Percentiles rank a stretch among this genome's conserved stretches.
These are phyloP conservation scores for Phylloscopus collybita DNA, from an alignment of 2,797 vertebrate species.

Conservation along the genomic window DNA sequence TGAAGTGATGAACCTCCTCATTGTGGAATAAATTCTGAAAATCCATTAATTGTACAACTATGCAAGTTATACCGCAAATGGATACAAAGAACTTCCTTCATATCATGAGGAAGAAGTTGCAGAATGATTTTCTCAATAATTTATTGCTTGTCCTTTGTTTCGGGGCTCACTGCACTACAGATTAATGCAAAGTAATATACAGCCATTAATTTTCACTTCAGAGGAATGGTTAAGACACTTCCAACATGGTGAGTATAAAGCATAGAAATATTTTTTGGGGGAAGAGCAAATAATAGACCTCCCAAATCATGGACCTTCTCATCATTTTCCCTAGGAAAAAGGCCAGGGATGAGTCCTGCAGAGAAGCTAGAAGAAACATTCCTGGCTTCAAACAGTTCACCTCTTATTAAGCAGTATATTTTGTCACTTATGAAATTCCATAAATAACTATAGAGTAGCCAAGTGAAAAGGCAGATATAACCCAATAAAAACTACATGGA, in stretches of 20 bases:
- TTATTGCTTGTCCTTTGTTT: not conserved
- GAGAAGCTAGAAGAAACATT: not conserved
- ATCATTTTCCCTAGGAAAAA: not conserved
- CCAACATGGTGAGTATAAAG: not conserved
- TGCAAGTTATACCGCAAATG: not conserved
- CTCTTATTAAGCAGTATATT: slow-evolving; percentile 33
- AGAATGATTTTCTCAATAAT: not conserved
- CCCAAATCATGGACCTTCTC: not conserved
- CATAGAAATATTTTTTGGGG: not conserved
- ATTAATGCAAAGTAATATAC: not conserved
- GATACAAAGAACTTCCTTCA: not conserved
- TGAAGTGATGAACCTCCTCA: not conserved
- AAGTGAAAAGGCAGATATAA: not conserved
- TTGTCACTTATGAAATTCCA: not conserved
- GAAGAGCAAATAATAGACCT: not conserved
- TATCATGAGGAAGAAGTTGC: not conserved
- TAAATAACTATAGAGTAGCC: not conserved
- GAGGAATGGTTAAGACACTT: not conserved
- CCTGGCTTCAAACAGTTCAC: not conserved
- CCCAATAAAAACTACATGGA: not conserved
- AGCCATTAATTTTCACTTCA: not conserved
- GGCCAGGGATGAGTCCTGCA: not conserved
- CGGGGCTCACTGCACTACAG: not conserved
- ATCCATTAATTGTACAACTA: not conserved
- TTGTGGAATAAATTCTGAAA: not conserved